Evolutionary conservation across 2,888 invertebrate genomes (phyloP), one percentile per base, ranked within the genome.

Genomic region (Conchocele bisecta): DNA sequence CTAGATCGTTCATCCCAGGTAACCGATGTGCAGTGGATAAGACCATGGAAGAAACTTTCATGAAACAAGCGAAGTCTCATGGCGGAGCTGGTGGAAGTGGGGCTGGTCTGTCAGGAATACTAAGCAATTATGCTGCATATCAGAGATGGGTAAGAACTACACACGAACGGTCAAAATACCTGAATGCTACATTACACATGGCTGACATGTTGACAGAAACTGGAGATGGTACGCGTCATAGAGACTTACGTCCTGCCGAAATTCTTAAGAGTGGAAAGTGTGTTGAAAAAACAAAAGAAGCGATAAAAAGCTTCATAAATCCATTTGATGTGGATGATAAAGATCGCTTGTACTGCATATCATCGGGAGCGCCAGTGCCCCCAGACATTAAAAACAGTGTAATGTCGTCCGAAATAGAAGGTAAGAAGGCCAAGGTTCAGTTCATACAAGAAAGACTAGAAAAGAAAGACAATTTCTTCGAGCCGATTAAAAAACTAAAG

Each of bases 1-100:
- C 76, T 0, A 54, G 77, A 28, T 82, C 78, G 4, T 72, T 76
- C 17, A 67, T 69, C 22, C 79, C 79, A 33, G 82, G 75, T n/a
- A 69, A 64, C 59, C 24, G 65, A 3, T 79, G 76, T 59, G 66
- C 65, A 5, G 73, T 80, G 4, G 75, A 77, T 41, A 75, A 80
- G 48, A 74, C 73, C n/a, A n/a, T n/a, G n/a, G n/a, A n/a, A n/a
- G n/a, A n/a, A n/a, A n/a, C 46, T 20, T 51, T 51, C 17, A 51
- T 51, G 51, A 51, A 31, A 35, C 51, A 51, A 33, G 51, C 51
- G 17, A 51, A 51, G 35, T 33, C 24, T 44, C 22, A 29, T 37
- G 58, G 63, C 22, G 70, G 70, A n/a, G 58, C 73, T 42, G 71
- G 70, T 28, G 65, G 68, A 24, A 50, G 64, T 48, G 73, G 68